Conservation (phyloP, 92 coral and sea anemone genomes). For the Epizoanthus ramosus region DNA sequence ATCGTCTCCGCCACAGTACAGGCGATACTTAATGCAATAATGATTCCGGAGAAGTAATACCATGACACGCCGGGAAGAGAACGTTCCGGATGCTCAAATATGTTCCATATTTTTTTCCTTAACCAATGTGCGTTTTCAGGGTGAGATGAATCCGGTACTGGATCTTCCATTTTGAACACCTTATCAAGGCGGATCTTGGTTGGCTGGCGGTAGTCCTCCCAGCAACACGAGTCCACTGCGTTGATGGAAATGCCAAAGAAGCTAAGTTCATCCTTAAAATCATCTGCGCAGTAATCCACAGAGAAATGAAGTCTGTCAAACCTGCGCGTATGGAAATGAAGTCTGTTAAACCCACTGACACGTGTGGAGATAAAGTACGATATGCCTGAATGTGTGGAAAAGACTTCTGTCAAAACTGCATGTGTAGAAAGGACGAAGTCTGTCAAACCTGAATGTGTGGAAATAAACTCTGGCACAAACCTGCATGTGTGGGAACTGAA, state of each 20-base stretch:
- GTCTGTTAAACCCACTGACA: no score
- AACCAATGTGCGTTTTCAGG: constrained; percentile 31
- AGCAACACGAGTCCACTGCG: constrained; percentile 91
- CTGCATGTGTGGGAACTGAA: no score
- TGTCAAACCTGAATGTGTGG: no score
- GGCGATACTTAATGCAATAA: constrained; percentile 84
- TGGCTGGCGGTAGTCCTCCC: constrained; percentile 92
- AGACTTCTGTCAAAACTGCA: no score
- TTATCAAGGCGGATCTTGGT: constrained; percentile 65
- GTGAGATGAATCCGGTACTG: constrained; percentile 9
- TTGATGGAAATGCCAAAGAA: constrained; percentile 92
- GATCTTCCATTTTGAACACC: constrained; percentile 74
- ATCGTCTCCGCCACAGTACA: constrained; percentile 87
- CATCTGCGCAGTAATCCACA: constrained; percentile 92
- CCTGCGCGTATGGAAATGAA: constrained; percentile 45
- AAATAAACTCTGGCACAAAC: no score
- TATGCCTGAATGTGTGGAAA: no score
- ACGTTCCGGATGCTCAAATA: constrained; percentile 77
- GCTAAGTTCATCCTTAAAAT: constrained; percentile 87
- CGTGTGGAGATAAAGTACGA: no score
- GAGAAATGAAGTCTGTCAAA: constrained; percentile 88
- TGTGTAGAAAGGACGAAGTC: no score
- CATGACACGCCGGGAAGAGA: constrained; percentile 59
- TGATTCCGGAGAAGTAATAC: constrained; percentile 81
- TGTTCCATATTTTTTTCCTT: constrained; percentile 56